Base-by-base conservation (phyloP, 2,113 vertebrate genomes). In the Tupaia tana region DNA sequence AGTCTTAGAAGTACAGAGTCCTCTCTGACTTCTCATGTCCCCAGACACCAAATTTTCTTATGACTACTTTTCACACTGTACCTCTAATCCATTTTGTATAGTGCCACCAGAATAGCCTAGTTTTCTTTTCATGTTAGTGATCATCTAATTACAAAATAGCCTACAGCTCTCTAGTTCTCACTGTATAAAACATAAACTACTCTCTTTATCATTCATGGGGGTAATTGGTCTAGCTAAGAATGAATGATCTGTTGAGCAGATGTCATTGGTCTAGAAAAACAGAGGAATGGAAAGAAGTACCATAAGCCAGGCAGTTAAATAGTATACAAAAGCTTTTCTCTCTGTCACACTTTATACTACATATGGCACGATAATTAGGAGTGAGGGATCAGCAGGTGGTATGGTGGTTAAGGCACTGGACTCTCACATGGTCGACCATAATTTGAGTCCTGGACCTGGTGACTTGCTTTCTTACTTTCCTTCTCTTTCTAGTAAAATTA, bases 251-350 rank as follows among this genome's bases (percentile, higher is more conserved):
- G 1, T 84, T 91, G 34, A 7, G 58, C 67, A 89, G 67, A 69
- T 67, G 54, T 18, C 29, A 7, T 69, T 90, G 34, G 15, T 74
- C 69, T 78, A 91, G 52, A n/a, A 54, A 89, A 16, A 66, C 20
- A 91, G 22, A 95, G 24, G 83, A 31, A 2, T 58, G 79, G n/a
- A 69, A 93, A 75, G 29, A 91, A 74, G 34, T 88, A 24, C 63
- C 18, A 25, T 63, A 85, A 93, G n/a, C 84, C 70, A 95, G 64
- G 34, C 20, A 90, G 20, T 84, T 86, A 63, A 24, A 24, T 29
- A 22, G 4, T 54, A 22, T 85, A 90, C 67, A 94, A 90, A 95
- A 69, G 31, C 20, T 61, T 91, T 81, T 89, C 78, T 93, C 27
- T 82, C 19, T 81, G 52, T 34, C 34, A 31, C 16, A 81, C 54